phyloP scores from a whole-genome alignment of 2,113 vertebrate species.

The Solenodon paradoxus region DNA sequence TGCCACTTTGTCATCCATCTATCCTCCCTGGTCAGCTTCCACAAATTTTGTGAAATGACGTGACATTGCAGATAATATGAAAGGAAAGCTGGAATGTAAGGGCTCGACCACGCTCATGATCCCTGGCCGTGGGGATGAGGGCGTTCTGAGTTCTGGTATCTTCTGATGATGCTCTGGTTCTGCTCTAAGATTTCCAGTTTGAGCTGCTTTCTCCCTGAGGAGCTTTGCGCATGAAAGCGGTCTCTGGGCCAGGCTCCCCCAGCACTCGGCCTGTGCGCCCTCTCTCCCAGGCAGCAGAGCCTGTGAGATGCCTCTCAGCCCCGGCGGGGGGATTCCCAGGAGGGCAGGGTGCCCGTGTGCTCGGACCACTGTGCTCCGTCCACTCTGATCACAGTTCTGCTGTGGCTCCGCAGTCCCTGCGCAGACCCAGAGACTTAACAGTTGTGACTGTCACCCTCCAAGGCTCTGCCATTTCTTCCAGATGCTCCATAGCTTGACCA shows the following conservation, averaged over 20 bases:
- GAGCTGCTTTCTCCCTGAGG: not conserved
- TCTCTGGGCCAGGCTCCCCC: not conserved
- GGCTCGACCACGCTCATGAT: too few species aligned
- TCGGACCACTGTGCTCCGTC: not conserved
- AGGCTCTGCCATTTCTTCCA: not conserved
- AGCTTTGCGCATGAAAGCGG: not conserved
- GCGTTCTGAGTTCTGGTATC: not conserved
- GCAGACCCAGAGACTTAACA: not conserved
- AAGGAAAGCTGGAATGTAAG: not conserved
- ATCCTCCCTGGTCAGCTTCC: not conserved
- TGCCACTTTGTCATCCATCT: not conserved
- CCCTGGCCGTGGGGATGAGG: not conserved
- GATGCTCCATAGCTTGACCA: too few species aligned
- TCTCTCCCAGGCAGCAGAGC: too few species aligned
- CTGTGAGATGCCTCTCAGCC: not conserved
- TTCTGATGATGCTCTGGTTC: not conserved
- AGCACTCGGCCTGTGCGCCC: accelerated
- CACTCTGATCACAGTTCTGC: not conserved
- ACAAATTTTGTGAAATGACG: not conserved
- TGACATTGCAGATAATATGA: not conserved
- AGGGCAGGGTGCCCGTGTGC: not conserved
- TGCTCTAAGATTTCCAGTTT: not conserved
- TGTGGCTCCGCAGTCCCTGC: accelerated
- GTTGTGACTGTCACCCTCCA: not conserved
- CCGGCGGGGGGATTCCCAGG: not conserved